Percentiles rank a stretch among this genome's conserved stretches.
phyloP scores from a whole-genome alignment of 2,888 invertebrate species.

The Nasonovia ribisnigri region DNA sequence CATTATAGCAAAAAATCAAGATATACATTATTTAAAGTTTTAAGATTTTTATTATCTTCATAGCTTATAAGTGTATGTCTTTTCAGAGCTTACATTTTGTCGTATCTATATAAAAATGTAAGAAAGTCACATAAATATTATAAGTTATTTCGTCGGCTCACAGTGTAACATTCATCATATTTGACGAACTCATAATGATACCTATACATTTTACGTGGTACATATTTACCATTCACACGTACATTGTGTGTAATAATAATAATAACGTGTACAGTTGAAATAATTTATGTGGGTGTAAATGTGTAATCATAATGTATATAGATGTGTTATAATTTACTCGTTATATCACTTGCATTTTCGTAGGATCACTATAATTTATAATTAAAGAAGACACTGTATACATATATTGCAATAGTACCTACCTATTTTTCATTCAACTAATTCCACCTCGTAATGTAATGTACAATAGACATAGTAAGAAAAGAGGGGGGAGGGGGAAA shows the following conservation, averaged over 20 bases:
- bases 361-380: conserved; percentile 26
- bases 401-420: not conserved
- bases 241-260: not conserved
- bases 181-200: not conserved
- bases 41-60: not conserved
- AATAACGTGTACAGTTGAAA: not conserved
- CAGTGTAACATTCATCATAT: not conserved
- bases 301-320: not conserved
- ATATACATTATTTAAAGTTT: not conserved
- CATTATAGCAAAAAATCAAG: not conserved
- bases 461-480: not conserved
- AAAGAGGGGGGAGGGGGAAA: conserved; percentile 14
- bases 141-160: not conserved
- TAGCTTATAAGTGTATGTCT: not conserved
- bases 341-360: conserved; percentile 51
- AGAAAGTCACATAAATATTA: not conserved
- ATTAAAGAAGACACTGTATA: conserved; percentile 13
- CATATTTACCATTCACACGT: not conserved
- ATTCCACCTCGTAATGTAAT: conserved; percentile 32
- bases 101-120: not conserved
- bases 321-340: conserved; percentile 34
- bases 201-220: not conserved
- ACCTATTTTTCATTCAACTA: not conserved
- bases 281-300: not conserved
- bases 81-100: not conserved